Evolutionary conservation across 2,797 vertebrate species (phyloP), one percentile per base, ranked within the genome.

Genomic region (Sebastes iracundus): DNA sequence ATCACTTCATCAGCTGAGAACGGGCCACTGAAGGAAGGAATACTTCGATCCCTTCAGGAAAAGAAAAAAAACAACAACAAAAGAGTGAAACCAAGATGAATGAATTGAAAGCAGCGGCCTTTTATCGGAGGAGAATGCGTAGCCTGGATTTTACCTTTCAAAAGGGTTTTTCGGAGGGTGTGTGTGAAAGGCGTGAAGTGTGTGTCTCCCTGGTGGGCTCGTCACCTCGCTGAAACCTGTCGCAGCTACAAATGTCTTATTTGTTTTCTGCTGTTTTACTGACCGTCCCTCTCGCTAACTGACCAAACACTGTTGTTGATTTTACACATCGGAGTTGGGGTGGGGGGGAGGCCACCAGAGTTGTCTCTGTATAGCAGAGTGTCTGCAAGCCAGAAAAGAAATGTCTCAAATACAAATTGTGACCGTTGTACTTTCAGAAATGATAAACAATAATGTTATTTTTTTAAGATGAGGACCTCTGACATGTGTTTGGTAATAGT

Each of bases 201-300:
- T 79, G 82, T 67, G 49, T 67, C 75, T 85, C 80, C 46, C n/a
- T 85, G 87, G 86, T 87, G 86, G 81, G 67, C 72, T 62, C 25
- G 72, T 84, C 85, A 70, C 77, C 3, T 72, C 59, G 70, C 22
- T 72, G 81, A 77, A 91, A 84, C 85, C 82, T 92, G 89, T 63
- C 74, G 12, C 20, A 25, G 46, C 77, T 72, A 64, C 86, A 91
- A 74, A 84, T 82, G 90, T 81, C 49, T 59, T 67, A 78, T 85
- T 88, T 83, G 82, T 90, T 79, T 85, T 85, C 49, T 73, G 62
- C 61, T 77, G 78, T 91, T 93, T 92, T 87, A 72, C 80, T 74
- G 71, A 65, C 85, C 76, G 18, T 10, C 79, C 72, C 66, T 64
- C 69, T 72, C 61, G 18, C 74, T 80, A 42, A 82, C 90, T 93